A percentile compares a stretch with the other conserved stretches of the same genome.
Conservation (phyloP, 2,113 vertebrate species). For the Sisor rabdophorus region DNA sequence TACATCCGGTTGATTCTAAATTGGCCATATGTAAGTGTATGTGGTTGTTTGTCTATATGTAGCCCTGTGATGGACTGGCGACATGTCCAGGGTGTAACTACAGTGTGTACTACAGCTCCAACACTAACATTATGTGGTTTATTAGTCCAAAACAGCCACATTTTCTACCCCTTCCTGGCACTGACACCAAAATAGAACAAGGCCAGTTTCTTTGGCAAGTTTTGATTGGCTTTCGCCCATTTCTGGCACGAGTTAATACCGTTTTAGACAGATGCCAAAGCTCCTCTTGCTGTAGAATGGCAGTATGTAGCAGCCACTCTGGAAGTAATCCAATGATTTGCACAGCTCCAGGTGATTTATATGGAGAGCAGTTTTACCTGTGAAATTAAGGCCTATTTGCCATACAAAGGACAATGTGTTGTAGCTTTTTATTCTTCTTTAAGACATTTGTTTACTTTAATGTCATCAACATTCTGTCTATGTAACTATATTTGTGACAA, state of each 20-base stretch:
- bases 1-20: too few relatives aligned
- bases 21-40: too few relatives aligned
- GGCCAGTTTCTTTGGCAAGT: constrained; percentile 54
- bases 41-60: too few relatives aligned
- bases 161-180: constrained; percentile 37
- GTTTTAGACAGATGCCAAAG: constrained; percentile 25
- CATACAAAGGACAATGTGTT: neutral
- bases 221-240: constrained; percentile 49
- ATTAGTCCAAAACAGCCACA: neutral
- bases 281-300: neutral
- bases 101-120: too few relatives aligned
- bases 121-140: neutral
- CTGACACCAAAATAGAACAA: constrained; percentile 36
- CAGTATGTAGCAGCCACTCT: constrained; percentile 1
- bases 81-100: too few relatives aligned
- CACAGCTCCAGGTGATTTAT: constrained; percentile 14
- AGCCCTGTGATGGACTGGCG: too few relatives aligned
- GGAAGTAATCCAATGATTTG: constrained; percentile 8
- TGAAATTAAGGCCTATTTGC: neutral
- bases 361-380: neutral
- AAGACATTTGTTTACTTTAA: neutral
- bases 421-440: neutral
- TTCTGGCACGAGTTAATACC: constrained; percentile 43
- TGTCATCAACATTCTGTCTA: neutral
- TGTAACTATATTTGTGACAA: neutral